Conservation (phyloP, 2,113 vertebrate species). For the Piaya cayana region DNA sequence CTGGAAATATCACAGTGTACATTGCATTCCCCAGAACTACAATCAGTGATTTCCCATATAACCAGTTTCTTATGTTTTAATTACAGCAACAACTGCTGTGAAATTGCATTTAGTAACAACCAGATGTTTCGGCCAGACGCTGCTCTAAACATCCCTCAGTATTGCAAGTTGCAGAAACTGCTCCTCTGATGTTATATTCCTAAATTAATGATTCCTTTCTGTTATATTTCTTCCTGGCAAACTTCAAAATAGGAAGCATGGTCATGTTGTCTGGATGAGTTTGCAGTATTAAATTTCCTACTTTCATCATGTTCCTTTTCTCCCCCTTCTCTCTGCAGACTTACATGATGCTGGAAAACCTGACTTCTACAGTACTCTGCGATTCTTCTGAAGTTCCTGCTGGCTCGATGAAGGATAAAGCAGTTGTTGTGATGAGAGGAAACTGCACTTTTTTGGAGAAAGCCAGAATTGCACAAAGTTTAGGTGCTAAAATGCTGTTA, state of each 20-base stretch:
- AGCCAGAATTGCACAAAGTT: constrained; percentile 81
- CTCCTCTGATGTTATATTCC: not conserved
- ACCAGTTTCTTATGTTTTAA: not conserved
- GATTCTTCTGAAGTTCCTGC: constrained; percentile 67
- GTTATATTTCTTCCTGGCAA: not conserved
- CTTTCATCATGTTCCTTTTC: not conserved
- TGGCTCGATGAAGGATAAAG: constrained; percentile 75
- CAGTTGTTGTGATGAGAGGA: constrained; percentile 84
- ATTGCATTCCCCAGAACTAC: not conserved
- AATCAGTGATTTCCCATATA: not conserved
- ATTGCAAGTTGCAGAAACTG: not conserved
- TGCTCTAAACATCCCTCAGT: not conserved
- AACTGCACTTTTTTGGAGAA: constrained; percentile 85
- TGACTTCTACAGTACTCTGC: constrained; percentile 83
- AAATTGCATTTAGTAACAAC: not conserved
- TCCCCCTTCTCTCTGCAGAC: constrained; percentile 66
- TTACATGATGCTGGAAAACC: constrained; percentile 75
- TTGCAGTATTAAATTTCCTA: not conserved
- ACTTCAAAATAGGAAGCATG: not conserved
- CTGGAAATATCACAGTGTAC: not conserved
- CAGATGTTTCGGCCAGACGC: not conserved
- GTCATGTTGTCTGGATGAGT: not conserved
- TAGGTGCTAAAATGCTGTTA: constrained; percentile 81
- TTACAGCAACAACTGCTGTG: not conserved
- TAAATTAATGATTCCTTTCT: not conserved